Conservation (phyloP, 2,888 invertebrate species). For the Mythimna loreyi region DNA sequence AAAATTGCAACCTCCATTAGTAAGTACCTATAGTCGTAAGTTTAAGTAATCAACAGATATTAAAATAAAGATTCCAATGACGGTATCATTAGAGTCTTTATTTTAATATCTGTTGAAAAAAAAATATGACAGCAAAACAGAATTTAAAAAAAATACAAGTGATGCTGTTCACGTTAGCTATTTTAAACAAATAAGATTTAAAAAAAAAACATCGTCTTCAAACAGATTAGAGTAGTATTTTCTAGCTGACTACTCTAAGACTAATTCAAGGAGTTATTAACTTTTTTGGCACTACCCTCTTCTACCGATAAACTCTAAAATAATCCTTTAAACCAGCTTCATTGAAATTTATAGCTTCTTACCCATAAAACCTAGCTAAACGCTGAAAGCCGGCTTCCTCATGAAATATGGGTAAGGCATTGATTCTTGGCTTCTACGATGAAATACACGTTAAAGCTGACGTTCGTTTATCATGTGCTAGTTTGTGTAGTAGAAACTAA, state of each 20-base stretch:
- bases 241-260: background rate
- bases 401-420: slow-evolving; percentile 40
- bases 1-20: no score
- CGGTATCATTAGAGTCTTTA: no score
- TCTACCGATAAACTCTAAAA: slow-evolving; percentile 17
- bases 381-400: slow-evolving; percentile 32
- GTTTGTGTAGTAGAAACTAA: background rate
- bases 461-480: background rate
- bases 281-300: background rate
- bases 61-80: no score
- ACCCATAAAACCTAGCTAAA: slow-evolving; percentile 50
- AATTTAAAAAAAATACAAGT: no score
- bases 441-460: slow-evolving; percentile 3
- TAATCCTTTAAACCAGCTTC: slow-evolving; percentile 30
- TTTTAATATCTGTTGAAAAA: no score
- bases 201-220: no score
- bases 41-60: no score
- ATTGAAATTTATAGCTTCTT: slow-evolving; percentile 56
- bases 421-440: slow-evolving; percentile 23
- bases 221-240: no score
- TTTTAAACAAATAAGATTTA: no score
- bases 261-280: background rate
- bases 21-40: no score
- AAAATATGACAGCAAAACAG: no score
- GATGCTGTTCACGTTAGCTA: no score